A percentile compares a stretch with the other conserved stretches of the same genome.
phyloP scores from a whole-genome alignment of 2,888 invertebrate species.

The Dynastes hyllus region DNA sequence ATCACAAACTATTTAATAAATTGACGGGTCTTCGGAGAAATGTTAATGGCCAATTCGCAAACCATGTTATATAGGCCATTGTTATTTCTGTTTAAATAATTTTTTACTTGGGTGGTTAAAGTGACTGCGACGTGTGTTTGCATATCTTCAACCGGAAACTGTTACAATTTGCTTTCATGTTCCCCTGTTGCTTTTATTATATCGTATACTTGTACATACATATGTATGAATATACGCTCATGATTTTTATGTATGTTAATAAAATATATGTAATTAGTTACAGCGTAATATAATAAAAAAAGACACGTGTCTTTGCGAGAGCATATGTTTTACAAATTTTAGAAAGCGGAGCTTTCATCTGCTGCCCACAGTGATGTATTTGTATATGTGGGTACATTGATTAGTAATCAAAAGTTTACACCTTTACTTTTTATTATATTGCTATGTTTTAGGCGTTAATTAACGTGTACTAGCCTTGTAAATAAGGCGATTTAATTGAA shows the following conservation, averaged over 20 bases:
- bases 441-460: neutral
- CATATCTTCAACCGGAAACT: neutral
- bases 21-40: no score
- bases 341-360: conserved; percentile 40
- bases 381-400: conserved; percentile 11
- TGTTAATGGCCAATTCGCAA: no score
- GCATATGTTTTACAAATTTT: conserved; percentile 39
- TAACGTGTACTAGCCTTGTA: neutral
- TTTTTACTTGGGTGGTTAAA: no score
- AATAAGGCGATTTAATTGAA: no score
- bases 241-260: conserved; percentile 23
- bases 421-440: conserved; percentile 26
- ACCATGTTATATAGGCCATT: no score
- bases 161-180: neutral
- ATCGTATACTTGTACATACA: neutral
- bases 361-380: conserved; percentile 4
- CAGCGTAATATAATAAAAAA: conserved; percentile 1
- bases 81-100: no score
- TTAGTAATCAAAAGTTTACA: conserved; percentile 26
- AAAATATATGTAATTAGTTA: conserved; percentile 31
- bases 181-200: neutral
- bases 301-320: conserved; percentile 13
- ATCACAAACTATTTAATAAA: no score
- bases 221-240: neutral
- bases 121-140: no score